phyloP scores from a whole-genome alignment of 2,797 vertebrate species.

The Danio kyathit region DNA sequence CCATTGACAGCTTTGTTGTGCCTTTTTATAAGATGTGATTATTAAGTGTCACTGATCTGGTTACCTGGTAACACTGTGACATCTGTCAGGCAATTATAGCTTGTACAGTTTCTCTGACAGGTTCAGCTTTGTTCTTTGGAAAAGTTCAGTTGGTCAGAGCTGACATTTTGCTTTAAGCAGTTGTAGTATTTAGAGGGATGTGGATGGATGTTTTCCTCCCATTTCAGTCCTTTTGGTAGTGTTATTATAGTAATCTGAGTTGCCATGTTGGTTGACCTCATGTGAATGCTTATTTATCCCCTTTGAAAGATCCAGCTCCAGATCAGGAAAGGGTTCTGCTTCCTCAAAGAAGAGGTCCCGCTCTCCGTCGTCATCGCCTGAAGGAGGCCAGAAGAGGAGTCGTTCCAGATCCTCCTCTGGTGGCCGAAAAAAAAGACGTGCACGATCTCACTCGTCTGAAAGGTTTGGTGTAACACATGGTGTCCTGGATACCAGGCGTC shows the following conservation, averaged over 20 bases:
- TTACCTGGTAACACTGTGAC: not conserved
- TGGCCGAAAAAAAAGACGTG: constrained; percentile 96
- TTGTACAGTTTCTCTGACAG: not conserved
- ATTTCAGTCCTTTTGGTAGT: constrained; percentile 29
- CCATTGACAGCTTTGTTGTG: not conserved
- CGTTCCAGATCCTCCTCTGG: constrained; percentile 97
- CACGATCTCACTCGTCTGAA: constrained; percentile 99
- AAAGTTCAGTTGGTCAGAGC: constrained; percentile 14
- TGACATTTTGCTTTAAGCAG: not conserved
- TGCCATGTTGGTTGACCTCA: constrained; percentile 65
- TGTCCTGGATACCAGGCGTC: constrained; percentile 65
- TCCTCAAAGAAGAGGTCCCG: constrained; percentile 94
- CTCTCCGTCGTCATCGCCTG: constrained; percentile 91
- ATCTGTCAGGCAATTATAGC: constrained; percentile 1
- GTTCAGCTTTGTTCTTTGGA: constrained; percentile 17
- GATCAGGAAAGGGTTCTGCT: constrained; percentile 96
- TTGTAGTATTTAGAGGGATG: not conserved
- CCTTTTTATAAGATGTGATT: not conserved
- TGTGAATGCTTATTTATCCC: constrained; percentile 79
- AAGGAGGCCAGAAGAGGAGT: constrained; percentile 94
- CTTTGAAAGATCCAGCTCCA: constrained; percentile 98
- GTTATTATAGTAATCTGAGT: constrained; percentile 10
- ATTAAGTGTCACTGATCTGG: not conserved
- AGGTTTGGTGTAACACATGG: constrained; percentile 94
- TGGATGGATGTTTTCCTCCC: not conserved